Conservation (phyloP, 64 coral and sea anemone species). For the Pocillopora damicornis region DNA sequence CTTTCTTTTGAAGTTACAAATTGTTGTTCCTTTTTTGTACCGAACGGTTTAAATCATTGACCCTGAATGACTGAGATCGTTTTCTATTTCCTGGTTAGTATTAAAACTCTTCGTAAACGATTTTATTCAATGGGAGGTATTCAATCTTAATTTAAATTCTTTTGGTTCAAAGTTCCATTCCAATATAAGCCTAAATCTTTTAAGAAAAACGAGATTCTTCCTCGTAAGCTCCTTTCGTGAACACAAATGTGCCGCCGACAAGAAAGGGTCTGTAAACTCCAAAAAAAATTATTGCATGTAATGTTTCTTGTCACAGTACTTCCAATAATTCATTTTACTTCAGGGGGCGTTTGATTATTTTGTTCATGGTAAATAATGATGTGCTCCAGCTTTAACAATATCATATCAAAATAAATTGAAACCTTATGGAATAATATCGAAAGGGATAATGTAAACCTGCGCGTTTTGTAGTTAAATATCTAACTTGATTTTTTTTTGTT, state of each 20-base stretch:
- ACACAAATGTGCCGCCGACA: neutral
- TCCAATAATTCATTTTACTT: no score
- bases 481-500: neutral
- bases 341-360: no score
- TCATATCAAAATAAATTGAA: neutral
- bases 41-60: no score
- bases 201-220: neutral
- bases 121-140: no score
- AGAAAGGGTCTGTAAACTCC: neutral
- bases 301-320: neutral
- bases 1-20: no score
- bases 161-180: neutral
- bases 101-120: no score
- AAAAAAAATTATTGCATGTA: neutral
- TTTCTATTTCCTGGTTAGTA: no score
- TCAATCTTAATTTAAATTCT: no score
- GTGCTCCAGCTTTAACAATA: no score
- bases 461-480: neutral
- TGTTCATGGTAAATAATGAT: no score
- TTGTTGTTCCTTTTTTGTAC: no score
- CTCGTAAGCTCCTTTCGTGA: neutral
- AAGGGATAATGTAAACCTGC: neutral
- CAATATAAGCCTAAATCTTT: slow-evolving; percentile 2
- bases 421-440: neutral
- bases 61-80: no score